Percentiles rank a stretch among this genome's conserved stretches.
Conservation (phyloP, 2,888 invertebrate species). For the Empis stercorea region DNA sequence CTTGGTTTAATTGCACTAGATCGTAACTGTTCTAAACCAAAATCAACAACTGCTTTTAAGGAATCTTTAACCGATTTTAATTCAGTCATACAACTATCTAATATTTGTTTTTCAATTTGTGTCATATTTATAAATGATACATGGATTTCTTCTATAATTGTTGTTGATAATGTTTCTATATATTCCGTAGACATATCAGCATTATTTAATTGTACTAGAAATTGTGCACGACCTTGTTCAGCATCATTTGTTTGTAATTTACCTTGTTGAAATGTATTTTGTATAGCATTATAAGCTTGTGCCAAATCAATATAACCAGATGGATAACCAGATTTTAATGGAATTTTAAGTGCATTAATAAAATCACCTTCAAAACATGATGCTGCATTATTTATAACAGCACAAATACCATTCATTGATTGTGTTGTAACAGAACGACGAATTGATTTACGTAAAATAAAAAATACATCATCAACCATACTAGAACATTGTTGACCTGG, state of each 20-base stretch:
- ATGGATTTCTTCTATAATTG: slow-evolving; percentile 57
- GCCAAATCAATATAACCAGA: slow-evolving; percentile 63
- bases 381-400: slow-evolving; percentile 86
- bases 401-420: slow-evolving; percentile 92
- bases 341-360: slow-evolving; percentile 55
- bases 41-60: slow-evolving; percentile 53
- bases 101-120: slow-evolving; percentile 51
- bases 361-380: slow-evolving; percentile 77
- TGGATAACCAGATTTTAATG: slow-evolving; percentile 63
- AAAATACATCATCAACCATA: slow-evolving; percentile 96
- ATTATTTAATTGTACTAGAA: slow-evolving; percentile 73
- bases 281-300: slow-evolving; percentile 73
- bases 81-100: slow-evolving; percentile 56
- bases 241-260: slow-evolving; percentile 64
- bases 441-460: slow-evolving; percentile 90
- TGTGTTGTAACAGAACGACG: slow-evolving; percentile 83
- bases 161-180: slow-evolving; percentile 70
- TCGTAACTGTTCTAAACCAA: slow-evolving; percentile 66
- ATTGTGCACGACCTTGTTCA: slow-evolving; percentile 62
- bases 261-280: slow-evolving; percentile 66
- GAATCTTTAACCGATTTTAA: slow-evolving; percentile 33
- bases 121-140: slow-evolving; percentile 48
- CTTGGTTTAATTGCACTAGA: slow-evolving; percentile 72
- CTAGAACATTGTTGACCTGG: slow-evolving; percentile 69
- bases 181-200: slow-evolving; percentile 85